Base-by-base conservation (phyloP, 2,797 vertebrate species). In the Chelmon rostratus region DNA sequence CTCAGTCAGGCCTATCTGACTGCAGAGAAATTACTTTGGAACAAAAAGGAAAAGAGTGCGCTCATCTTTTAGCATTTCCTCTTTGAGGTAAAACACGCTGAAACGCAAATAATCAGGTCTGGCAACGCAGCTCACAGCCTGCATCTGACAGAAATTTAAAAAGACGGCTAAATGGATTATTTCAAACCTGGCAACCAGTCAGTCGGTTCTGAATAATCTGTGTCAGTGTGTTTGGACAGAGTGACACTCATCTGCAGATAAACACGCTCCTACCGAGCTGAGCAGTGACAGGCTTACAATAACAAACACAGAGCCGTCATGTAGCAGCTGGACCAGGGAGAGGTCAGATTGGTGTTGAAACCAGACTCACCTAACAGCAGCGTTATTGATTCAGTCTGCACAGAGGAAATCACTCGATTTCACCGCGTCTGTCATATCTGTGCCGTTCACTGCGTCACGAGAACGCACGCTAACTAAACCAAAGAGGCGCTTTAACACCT, bases 111-210 rank as follows among this genome's bases (percentile, higher is more conserved):
- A 58, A 71, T 38, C 46, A 33, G 12, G 10, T 49, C 63, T 47
- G 53, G 54, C 15, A 61, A 8, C 61, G 25, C 40, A 33, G 70
- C 54, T 69, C 35, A 59, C 44, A 56, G 3, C 21, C 40, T 31
- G 8, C 2, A 13, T 63, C 49, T 53, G 64, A 59, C 54, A 58
- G 53, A 49, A n/a, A 52, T 46, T 31, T 46, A 52, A 66, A 25
- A 53, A 57, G 25, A 56, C 8, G 62, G 53, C 49, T 46, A 57
- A 83, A 54, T n/a, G 53, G 67, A 80, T 80, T 57, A 71, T 67
- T 69, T 76, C 35, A 81, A 54, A 81, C 63, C 67, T 86, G 85
- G 79, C 75, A 83, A 84, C 63, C 65, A 57, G 82, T 79, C 73
- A 56, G 59, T 67, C 63, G 38, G 50, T 10, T 61, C 9, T 11